Base-by-base conservation (phyloP, 2,113 vertebrate species). In the Pseudopipra pipra region DNA sequence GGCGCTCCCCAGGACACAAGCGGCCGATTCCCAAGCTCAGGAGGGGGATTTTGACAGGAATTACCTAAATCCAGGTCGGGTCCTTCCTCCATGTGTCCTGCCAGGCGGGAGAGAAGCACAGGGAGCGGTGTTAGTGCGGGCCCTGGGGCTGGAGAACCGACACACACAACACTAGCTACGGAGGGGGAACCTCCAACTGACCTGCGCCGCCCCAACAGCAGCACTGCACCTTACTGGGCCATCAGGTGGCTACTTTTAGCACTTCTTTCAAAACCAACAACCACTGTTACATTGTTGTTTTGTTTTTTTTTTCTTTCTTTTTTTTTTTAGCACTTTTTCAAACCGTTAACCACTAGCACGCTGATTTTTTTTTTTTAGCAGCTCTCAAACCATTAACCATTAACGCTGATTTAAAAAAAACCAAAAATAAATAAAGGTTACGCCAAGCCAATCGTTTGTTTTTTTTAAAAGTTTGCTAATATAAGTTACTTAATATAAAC, bases 51-150 rank as follows among this genome's bases (percentile, higher is more conserved):
- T 14, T 33, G 88, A 51, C 20, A 49, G 56, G 10, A 77, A 90
- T 90, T 97, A 99, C 99, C 99, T 98, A 99, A 98, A 72, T 99
- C 99, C 95, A 99, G 99, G 80, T 99, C 99, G 54, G 98, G 98
- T 86, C 98, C 98, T 66, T 98, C 98, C 20, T 98, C 98, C 98
- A 99, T 97, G 67, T 99, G 98, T 98, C 99, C 99, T 99, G 98
- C 97, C 95, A 95, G 98, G 85, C 95, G 96, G 97, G 96, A 92
- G 86, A 98, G 98, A 96, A 98, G 37, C 95, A 96, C 4, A 97
- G 66, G 98, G 90, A 96, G 95, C 27, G 12, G 52, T 95, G 95
- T 98, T 96, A 98, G 98, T 97, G 95, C 74, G 85, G 55, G 97
- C 84, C 96, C 95, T 87, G 96, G 63, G 97, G 97, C 97, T 87